Base-by-base conservation (phyloP, 1,140 invertebrate species). In the Drosophila varians region DNA sequence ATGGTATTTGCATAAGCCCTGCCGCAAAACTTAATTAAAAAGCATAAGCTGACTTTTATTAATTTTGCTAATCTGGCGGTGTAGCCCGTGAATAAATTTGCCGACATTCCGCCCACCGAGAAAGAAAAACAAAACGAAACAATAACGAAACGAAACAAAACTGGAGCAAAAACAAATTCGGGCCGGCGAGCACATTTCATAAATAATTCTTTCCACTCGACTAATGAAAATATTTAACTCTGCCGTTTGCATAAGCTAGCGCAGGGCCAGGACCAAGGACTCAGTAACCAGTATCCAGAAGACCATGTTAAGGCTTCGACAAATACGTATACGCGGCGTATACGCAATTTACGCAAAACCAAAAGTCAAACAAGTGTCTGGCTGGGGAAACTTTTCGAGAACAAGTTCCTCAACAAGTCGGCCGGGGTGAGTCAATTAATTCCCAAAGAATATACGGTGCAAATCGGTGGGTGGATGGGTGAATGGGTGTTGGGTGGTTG, bases 181-280 rank as follows among this genome's bases (percentile, higher is more conserved):
- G 66, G 52, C 46, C 51, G 28, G 28, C 28, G 58, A 62, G 51
- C 52, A 56, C 68, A 84, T 72, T 82, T 70, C 80, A 86, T 77
- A 80, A 86, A 77, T 77, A 74, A 76, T 87, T 77, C 69, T 74
- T 80, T 86, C 49, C 82, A 82, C 74, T 82, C 74, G 77, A 80
- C 76, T 87, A 87, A 80, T 80, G 68, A 86, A 86, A 86, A 86
- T 87, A 71, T 87, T 87, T 82, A 68, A 74, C 72, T 75, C 71
- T 57, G 55, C 56, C 52, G 66, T 77, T 83, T 83, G 74, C 69
- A 82, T 68, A 82, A 82, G 77, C 47, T 54, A 16, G 26, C 61
- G 56, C n/a, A 16, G 8, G 28, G 53, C 5, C 7, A 9, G 21
- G 31, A 18, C 12, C 52, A 34, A 6, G 23, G 45, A 46, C 18